phyloP scores from a whole-genome alignment of 2,888 invertebrate genomes.

The Nezara viridula region DNA sequence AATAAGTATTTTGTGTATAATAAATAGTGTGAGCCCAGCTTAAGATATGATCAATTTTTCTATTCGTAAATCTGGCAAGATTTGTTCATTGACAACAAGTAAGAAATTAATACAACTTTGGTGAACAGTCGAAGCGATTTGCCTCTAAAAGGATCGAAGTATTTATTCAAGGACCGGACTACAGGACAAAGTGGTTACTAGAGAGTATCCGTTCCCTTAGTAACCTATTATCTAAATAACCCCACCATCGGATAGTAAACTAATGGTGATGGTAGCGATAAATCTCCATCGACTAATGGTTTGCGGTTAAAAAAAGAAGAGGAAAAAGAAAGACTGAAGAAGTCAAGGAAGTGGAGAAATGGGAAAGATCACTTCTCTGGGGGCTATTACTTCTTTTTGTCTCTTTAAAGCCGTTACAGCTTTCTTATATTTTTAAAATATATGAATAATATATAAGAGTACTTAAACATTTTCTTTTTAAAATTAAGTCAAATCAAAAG shows the following conservation, averaged over 20 bases:
- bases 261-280: constrained; percentile 1
- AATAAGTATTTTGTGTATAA: too few relatives aligned
- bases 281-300: constrained; percentile 14
- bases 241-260: background rate
- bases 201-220: background rate
- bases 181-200: background rate
- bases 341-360: constrained; percentile 14
- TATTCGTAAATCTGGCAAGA: too few relatives aligned
- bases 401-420: background rate
- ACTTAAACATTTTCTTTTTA: too few relatives aligned
- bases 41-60: too few relatives aligned
- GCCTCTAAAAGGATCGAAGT: background rate
- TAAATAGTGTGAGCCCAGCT: too few relatives aligned
- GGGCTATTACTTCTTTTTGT: background rate
- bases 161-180: background rate
- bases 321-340: background rate
- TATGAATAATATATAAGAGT: too few relatives aligned
- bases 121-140: background rate
- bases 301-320: background rate
- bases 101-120: too few relatives aligned
- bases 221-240: background rate
- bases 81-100: too few relatives aligned
- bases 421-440: too few relatives aligned
- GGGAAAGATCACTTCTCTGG: constrained; percentile 1
- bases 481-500: too few relatives aligned